Base-by-base conservation (phyloP, 1,140 invertebrate species). In the Drosophila teissieri region DNA sequence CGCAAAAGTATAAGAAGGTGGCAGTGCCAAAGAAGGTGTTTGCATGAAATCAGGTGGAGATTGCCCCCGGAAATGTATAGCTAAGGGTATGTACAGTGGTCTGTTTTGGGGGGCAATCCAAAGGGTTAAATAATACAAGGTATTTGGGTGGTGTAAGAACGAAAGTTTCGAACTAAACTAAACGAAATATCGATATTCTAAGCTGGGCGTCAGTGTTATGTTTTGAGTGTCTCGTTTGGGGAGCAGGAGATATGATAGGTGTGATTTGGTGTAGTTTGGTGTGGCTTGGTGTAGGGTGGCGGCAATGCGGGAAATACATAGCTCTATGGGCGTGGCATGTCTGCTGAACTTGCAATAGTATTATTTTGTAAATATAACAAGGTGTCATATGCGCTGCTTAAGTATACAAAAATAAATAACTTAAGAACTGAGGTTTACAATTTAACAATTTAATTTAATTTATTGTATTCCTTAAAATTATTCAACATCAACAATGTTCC, bases 401-500 rank as follows among this genome's bases (percentile, higher is more conserved):
- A 88, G 81, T 52, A 68, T 88, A 88, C 76, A 88, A 85, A 70
- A 85, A 88, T 88, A 88, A 88, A 88, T 88, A 88, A 89, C 83
- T 88, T 88, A 88, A 77, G 75, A 88, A 88, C 83, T 89, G 69
- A 88, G 84, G 57, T 88, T 86, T 88, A 88, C 83, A 88, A 88
- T 88, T 40, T 70, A 88, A 88, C 83, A 88, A 88, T 89, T 88
- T 88, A 73, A 79, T 88, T 83, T 83, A 83, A 68, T 82, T 73
- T 78, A 53, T 79, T 77, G 48, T 78, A 67, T 73, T 79, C 64
- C 83, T 88, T 88, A 88, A 88, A 88, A 88, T 83, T 88, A 88
- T 88, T 88, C 61, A 88, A 88, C 83, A 89, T 88, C 84, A 88
- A 88, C 83, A 88, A 89, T 89, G 84, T 88, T 85, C 48, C 52